These are phyloP conservation scores for Penelope pileata DNA, from an alignment of 2,113 vertebrate genomes.

Conservation along the genomic window DNA sequence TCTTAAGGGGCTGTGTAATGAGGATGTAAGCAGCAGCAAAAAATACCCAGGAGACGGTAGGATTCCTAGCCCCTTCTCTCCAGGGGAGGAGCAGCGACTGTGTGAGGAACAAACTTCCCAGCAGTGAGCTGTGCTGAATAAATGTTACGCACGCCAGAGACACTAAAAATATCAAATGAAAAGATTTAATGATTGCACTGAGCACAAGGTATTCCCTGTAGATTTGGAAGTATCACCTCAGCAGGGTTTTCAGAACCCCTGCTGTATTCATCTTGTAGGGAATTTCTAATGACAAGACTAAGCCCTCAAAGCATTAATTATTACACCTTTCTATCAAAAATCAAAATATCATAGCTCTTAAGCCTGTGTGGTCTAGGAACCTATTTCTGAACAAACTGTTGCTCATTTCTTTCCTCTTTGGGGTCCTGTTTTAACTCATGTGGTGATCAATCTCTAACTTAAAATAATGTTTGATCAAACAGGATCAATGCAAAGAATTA, in stretches of 20 bases:
- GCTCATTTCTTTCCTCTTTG: not conserved
- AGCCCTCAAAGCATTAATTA: not conserved
- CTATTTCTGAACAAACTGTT: not conserved
- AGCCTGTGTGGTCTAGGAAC: not conserved
- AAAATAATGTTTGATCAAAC: not conserved
- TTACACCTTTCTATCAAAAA: not conserved
- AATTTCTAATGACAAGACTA: not conserved
- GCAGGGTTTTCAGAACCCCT: not conserved
- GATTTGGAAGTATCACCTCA: not conserved
- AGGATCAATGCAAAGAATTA: not conserved
- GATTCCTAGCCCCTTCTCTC: not conserved
- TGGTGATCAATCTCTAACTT: not conserved
- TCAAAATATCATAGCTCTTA: not conserved
- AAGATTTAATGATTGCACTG: not conserved
- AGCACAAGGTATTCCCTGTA: not conserved
- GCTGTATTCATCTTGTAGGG: not conserved
- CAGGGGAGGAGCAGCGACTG: not conserved
- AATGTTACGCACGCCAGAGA: not conserved
- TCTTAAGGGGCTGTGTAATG: not conserved
- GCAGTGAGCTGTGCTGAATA: constrained; percentile 3
- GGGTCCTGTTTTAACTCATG: not conserved
- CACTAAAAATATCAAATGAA: not conserved
- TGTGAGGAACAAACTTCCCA: not conserved
- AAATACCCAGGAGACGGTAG: not conserved
- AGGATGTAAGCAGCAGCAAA: constrained; percentile 14